Conservation (phyloP, 2,797 vertebrate species). For the Distichodus sexfasciatus region DNA sequence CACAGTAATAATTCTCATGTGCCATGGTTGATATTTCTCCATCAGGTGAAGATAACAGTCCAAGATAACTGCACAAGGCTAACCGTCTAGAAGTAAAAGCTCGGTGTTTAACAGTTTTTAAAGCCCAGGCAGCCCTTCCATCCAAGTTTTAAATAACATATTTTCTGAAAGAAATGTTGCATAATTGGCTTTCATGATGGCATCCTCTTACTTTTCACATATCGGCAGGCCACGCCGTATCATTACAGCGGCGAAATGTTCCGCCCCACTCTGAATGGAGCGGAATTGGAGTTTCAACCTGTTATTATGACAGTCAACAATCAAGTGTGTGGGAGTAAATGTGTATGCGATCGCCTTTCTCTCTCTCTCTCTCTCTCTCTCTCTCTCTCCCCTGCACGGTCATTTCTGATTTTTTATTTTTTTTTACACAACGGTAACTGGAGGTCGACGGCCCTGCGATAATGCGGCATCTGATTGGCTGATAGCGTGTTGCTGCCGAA, state of each 20-base stretch:
- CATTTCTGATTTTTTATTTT: too few relatives aligned
- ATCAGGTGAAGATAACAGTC: not conserved
- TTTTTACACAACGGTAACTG: not conserved
- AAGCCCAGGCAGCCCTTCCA: not conserved
- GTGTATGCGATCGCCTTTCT: constrained; percentile 13
- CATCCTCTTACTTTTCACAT: constrained; percentile 3
- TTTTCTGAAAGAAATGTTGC: not conserved
- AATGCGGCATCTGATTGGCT: not conserved
- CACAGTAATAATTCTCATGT: not conserved
- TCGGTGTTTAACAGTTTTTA: not conserved
- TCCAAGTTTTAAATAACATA: not conserved
- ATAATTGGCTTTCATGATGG: not conserved
- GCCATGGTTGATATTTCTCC: not conserved
- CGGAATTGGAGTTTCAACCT: constrained; percentile 10
- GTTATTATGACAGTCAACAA: constrained; percentile 21
- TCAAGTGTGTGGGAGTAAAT: constrained; percentile 17
- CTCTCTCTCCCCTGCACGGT: too few relatives aligned
- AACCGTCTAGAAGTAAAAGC: not conserved
- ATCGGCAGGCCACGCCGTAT: not conserved
- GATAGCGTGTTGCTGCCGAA: not conserved
- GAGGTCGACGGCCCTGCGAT: not conserved
- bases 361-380: not conserved
- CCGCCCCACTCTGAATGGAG: not conserved
- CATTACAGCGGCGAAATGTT: not conserved
- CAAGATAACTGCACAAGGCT: not conserved